phyloP scores from a whole-genome alignment of 1,140 invertebrate species.

The Bathynomus jamesi region DNA sequence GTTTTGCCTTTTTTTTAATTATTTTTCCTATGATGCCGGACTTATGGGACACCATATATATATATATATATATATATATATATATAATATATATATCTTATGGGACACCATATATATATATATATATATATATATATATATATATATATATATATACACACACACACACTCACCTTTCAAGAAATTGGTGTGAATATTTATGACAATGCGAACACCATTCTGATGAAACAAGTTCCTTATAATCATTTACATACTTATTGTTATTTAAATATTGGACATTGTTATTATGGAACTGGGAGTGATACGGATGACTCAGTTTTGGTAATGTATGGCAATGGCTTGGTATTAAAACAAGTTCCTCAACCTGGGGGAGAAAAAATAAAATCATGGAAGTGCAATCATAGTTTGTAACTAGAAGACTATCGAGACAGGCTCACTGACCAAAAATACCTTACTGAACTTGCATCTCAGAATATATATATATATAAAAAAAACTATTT shows the following conservation, averaged over 20 bases:
- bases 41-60: no score
- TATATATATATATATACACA: not conserved
- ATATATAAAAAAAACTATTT: no score
- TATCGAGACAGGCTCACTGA: no score
- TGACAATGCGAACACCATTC: conserved; percentile 20
- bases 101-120: not conserved
- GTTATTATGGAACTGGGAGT: conserved; percentile 14
- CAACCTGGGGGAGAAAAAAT: conserved; percentile 15
- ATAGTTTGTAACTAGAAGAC: no score
- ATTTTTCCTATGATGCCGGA: no score
- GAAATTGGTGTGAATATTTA: conserved; percentile 39
- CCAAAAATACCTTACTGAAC: no score
- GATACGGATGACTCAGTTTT: conserved; percentile 24
- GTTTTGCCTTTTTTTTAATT: no score
- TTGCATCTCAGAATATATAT: no score
- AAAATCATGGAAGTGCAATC: no score
- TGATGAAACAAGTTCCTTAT: not conserved
- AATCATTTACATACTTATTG: conserved; percentile 19
- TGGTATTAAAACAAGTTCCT: conserved; percentile 42
- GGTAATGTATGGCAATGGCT: conserved; percentile 42
- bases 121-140: not conserved
- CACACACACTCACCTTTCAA: conserved; percentile 27
- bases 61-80: not conserved
- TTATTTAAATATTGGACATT: conserved; percentile 29
- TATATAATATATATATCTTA: not conserved